phyloP scores from a whole-genome alignment of 2,113 vertebrate genomes.

The Larimichthys crocea region DNA sequence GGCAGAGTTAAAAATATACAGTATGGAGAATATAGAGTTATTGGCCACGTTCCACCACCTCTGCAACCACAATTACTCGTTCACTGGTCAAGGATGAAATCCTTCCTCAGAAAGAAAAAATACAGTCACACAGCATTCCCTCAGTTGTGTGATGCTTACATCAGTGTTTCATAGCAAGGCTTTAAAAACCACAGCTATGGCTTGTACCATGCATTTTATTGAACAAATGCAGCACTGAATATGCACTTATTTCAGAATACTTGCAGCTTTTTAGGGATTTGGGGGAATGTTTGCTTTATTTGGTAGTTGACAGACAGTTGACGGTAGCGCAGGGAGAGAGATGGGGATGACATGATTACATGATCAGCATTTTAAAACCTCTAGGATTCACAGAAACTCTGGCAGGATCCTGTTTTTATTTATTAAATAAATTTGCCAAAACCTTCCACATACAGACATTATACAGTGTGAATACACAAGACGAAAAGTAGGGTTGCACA shows the following conservation, averaged over 20 bases:
- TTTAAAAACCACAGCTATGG: background rate
- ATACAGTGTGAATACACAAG: background rate
- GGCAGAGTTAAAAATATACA: conserved; percentile 46
- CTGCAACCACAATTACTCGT: conserved; percentile 61
- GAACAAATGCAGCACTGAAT: background rate
- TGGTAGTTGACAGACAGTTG: background rate
- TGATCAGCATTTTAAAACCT: conserved; percentile 10
- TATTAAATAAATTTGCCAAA: background rate
- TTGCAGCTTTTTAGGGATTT: background rate
- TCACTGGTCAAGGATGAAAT: conserved; percentile 68
- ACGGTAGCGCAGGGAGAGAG: too few relatives aligned
- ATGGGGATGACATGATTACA: background rate
- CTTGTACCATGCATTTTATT: background rate
- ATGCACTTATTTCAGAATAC: background rate
- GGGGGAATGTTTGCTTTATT: background rate
- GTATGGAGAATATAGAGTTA: background rate
- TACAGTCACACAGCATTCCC: conserved; percentile 25
- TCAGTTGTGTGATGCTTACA: conserved; percentile 29
- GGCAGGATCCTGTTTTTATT: background rate
- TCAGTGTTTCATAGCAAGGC: conserved; percentile 46
- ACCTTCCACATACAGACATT: background rate
- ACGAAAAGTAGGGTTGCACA: background rate
- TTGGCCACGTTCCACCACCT: conserved; percentile 66
- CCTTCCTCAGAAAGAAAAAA: conserved; percentile 51
- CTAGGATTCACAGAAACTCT: background rate